phyloP scores from a whole-genome alignment of 2,113 vertebrate genomes.

The Cnemophilus loriae region DNA sequence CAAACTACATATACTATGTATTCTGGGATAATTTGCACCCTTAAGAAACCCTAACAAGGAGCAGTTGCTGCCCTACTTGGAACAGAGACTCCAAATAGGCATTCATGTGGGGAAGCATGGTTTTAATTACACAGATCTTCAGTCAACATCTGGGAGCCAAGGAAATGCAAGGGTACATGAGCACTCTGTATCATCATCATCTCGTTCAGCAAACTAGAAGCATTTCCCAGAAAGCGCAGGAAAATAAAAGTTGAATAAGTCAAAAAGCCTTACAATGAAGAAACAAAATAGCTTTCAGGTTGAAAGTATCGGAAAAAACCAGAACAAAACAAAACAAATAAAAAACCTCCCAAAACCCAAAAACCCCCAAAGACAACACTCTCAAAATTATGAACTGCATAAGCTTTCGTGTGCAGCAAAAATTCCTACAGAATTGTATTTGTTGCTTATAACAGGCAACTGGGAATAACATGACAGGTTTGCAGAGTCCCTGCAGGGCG shows the following conservation, averaged over 20 bases:
- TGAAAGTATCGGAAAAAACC: background rate
- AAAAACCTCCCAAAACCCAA: too few species aligned
- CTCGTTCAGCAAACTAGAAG: background rate
- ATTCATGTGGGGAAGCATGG: background rate
- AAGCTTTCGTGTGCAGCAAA: background rate
- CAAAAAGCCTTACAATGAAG: background rate
- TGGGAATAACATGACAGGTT: background rate
- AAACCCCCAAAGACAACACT: background rate
- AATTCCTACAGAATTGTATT: background rate
- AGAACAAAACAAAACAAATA: background rate
- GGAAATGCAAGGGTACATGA: background rate
- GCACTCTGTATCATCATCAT: background rate
- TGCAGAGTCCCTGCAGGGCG: background rate
- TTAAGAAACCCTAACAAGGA: background rate
- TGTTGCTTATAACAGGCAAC: background rate
- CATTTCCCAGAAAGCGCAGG: background rate
- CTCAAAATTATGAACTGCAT: background rate
- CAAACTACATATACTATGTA: background rate
- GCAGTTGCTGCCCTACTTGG: background rate
- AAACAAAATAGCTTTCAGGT: background rate
- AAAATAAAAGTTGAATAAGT: background rate
- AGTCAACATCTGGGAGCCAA: background rate
- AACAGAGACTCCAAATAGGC: background rate
- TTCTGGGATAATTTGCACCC: background rate
- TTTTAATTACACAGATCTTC: background rate